Evolutionary conservation across 2,888 invertebrate genomes (phyloP).

Genomic region (Eupithecia exiguata): DNA sequence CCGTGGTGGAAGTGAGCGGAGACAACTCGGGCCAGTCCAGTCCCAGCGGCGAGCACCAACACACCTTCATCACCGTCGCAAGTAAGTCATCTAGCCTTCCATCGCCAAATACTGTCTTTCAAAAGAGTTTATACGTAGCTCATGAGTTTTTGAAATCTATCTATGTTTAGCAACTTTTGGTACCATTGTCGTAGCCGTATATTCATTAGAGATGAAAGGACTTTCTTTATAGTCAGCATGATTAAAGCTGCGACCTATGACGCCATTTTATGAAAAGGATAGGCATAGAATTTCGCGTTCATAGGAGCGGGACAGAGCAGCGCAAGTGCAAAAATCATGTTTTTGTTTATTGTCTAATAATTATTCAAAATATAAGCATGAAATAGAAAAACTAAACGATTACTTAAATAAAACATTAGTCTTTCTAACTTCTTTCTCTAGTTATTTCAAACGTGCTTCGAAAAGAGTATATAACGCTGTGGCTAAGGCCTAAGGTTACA

Average conservation of each 20-base stretch:
- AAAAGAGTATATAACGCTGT: too few species aligned
- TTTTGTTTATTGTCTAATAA: too few species aligned
- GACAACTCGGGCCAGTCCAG: slow-evolving; percentile 85
- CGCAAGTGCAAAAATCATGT: too few species aligned
- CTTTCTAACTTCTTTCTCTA: too few species aligned
- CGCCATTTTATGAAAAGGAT: too few species aligned
- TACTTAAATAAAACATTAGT: too few species aligned
- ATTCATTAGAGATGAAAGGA: background rate
- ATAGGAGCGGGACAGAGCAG: too few species aligned
- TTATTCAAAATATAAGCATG: too few species aligned
- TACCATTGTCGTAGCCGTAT: background rate
- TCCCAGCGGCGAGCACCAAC: slow-evolving; percentile 77
- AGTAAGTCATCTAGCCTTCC: slow-evolving; percentile 74
- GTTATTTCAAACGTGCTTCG: too few species aligned
- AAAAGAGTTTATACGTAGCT: background rate
- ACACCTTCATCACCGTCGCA: slow-evolving; percentile 88
- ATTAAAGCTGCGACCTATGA: background rate
- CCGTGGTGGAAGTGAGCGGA: slow-evolving; percentile 80
- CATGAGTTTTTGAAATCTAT: background rate
- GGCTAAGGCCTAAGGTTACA: too few species aligned
- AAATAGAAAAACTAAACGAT: too few species aligned
- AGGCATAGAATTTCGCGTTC: too few species aligned
- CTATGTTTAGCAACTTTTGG: background rate
- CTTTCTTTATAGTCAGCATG: background rate
- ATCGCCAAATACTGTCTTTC: background rate